Evolutionary conservation across 2,113 vertebrate genomes (phyloP).

Genomic region (Pterocles burchelli): DNA sequence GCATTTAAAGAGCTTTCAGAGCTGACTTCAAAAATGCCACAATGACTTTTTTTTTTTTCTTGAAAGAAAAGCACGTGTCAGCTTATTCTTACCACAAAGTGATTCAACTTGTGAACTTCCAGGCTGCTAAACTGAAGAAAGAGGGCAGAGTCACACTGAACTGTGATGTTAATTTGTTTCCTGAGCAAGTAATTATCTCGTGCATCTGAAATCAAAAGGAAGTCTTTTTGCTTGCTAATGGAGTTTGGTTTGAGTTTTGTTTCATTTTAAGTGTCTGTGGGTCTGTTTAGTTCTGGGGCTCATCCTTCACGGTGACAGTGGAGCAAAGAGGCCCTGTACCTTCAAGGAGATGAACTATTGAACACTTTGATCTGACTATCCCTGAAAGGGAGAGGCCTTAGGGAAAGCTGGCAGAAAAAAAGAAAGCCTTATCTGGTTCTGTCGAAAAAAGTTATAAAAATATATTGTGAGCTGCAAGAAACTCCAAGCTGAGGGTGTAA

Average conservation of each 20-base stretch:
- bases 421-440: neutral
- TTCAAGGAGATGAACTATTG: neutral
- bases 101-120: constrained; percentile 14
- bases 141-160: constrained; percentile 5
- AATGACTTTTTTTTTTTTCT: neutral
- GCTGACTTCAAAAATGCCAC: neutral
- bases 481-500: neutral
- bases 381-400: neutral
- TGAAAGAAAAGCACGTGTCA: neutral
- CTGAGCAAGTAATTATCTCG: constrained; percentile 12
- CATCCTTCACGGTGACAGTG: neutral
- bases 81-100: constrained; percentile 5
- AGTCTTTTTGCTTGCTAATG: constrained; percentile 1
- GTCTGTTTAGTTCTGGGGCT: neutral
- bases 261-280: neutral
- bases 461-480: neutral
- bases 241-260: neutral
- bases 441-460: neutral
- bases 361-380: neutral
- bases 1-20: neutral
- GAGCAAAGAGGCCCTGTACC: neutral
- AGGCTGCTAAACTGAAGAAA: neutral
- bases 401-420: neutral
- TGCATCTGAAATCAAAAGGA: constrained; percentile 22
- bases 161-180: neutral